Base-by-base conservation (phyloP, 2,888 invertebrate species). In the Azorinus chamasolen region DNA sequence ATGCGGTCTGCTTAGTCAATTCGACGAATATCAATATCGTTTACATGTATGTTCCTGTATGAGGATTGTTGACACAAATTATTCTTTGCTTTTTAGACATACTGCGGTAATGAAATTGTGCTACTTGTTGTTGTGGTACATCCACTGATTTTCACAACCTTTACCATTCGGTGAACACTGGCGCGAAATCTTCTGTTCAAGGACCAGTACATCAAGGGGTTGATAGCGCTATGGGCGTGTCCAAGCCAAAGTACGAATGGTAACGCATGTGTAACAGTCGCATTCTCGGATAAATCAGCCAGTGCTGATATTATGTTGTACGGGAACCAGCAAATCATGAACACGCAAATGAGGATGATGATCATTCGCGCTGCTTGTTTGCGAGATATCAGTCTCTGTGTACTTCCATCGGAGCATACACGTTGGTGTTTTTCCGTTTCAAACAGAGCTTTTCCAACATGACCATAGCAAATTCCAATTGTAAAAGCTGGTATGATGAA, bases 151-250 rank as follows among this genome's bases (percentile, higher is more conserved):
- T n/a, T n/a, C n/a, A n/a, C 79, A 16, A 62, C 65, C n/a, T 79
- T 76, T 55, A 84, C 57, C 41, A 88, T 57, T 24, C 77, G 62
- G n/a, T 76, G 70, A 0, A 89, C 75, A 25, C 82, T 72, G 18
- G 85, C 75, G 1, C 91, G 82, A 63, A 91, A 91, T 22, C 85
- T 84, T 46, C 87, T 86, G 93, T 96, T 96, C 86, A 96, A 93
- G 79, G 95, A 94, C 96, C 96, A 96, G 91, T 96, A 96, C 61
- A 96, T 95, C 16, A 96, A 94, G 14, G 97, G 97, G 90, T 96
- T 96, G 58, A 96, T 93, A 37, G 96, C 96, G 46, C 96, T 96
- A 92, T 97, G 96, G 71, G 96, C 95, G 90, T 96, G 96, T 14
- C 96, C 97, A 83, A 95, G 90, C 85, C 95, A 93, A 61, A 95